A percentile compares a stretch with the other conserved stretches of the same genome.
phyloP scores from a whole-genome alignment of 1,140 invertebrate species.

The Heliothis virescens region DNA sequence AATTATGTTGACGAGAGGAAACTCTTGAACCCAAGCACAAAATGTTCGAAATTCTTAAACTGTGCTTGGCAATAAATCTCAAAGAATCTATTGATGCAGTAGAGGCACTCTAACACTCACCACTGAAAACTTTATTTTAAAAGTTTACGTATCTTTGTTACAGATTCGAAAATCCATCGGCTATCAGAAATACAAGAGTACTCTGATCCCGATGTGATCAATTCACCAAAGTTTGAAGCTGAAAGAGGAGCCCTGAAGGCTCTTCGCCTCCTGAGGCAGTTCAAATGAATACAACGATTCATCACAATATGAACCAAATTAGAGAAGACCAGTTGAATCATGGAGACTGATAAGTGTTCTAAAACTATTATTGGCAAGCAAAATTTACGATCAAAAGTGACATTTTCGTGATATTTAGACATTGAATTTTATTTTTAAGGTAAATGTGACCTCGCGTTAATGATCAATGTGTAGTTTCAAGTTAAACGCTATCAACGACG shows the following conservation, averaged over 20 bases:
- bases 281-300: slow-evolving; percentile 56
- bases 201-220: slow-evolving; percentile 23
- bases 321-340: slow-evolving; percentile 63
- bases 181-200: slow-evolving; percentile 15
- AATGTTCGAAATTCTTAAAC: slow-evolving; percentile 12
- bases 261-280: slow-evolving; percentile 23
- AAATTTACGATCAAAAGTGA: slow-evolving; percentile 59
- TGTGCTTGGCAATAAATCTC: slow-evolving; percentile 14
- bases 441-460: slow-evolving; percentile 62
- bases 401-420: slow-evolving; percentile 63
- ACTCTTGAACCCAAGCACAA: not conserved
- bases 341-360: slow-evolving; percentile 72
- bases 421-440: slow-evolving; percentile 59
- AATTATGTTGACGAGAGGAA: too few species aligned
- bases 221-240: slow-evolving; percentile 16
- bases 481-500: slow-evolving; percentile 3
- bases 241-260: slow-evolving; percentile 20
- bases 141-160: slow-evolving; percentile 40
- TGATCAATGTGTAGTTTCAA: slow-evolving; percentile 46
- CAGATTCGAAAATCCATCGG: slow-evolving; percentile 36
- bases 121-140: slow-evolving; percentile 1
- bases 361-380: slow-evolving; percentile 62
- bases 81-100: slow-evolving; percentile 10
- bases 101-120: not conserved
- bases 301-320: slow-evolving; percentile 66